Percentiles rank a stretch among this genome's conserved stretches.
These are phyloP conservation scores for Athene cunicularia DNA, from an alignment of 2,113 vertebrate genomes.

Conservation along the genomic window DNA sequence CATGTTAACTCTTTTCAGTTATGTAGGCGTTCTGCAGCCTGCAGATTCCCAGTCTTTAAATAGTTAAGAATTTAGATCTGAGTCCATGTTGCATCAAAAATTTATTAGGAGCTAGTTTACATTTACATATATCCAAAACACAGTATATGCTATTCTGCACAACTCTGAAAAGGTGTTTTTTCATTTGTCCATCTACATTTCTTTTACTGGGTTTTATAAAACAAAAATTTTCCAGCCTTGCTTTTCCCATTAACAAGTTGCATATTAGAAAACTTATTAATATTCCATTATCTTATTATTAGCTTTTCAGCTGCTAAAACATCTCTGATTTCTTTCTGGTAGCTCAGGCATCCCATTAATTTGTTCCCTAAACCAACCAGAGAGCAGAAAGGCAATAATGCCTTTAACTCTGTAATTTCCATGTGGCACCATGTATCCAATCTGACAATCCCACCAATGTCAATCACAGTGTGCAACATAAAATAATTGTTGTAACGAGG, in stretches of 20 bases:
- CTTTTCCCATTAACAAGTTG: not conserved
- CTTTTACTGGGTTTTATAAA: not conserved
- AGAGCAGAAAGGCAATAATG: not conserved
- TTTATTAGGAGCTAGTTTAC: not conserved
- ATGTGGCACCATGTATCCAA: not conserved
- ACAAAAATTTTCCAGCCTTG: not conserved
- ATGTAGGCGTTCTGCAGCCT: not conserved
- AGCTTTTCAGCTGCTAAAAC: not conserved
- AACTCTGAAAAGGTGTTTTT: not conserved
- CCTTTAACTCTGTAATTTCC: not conserved
- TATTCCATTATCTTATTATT: slow-evolving; percentile 19
- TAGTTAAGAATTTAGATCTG: not conserved
- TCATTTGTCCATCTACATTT: not conserved
- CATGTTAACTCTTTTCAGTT: not conserved
- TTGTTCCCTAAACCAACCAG: not conserved
- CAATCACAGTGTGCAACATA: not conserved
- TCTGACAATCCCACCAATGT: not conserved
- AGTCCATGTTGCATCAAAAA: not conserved
- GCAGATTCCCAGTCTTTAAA: not conserved
- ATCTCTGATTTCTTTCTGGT: not conserved
- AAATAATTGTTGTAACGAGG: not conserved
- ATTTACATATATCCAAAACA: not conserved
- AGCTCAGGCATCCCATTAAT: slow-evolving; percentile 15
- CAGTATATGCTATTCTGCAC: not conserved
- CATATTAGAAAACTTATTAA: slow-evolving; percentile 3